phyloP scores from a whole-genome alignment of 2,888 invertebrate genomes.

The Hanleya hanleyi region DNA sequence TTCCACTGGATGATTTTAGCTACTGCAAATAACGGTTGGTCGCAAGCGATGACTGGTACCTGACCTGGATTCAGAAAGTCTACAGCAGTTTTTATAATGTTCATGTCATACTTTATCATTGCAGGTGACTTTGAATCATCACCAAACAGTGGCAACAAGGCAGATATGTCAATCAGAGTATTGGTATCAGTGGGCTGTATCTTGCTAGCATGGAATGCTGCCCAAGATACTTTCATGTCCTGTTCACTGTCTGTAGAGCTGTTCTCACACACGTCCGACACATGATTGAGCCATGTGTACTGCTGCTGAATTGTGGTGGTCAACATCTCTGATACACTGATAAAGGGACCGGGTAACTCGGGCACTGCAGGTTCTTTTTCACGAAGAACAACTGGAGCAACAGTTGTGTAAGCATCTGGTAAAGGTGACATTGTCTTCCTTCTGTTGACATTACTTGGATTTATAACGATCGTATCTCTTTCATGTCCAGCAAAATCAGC shows the following conservation, averaged over 20 bases:
- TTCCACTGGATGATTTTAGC: not conserved
- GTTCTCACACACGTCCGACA: not conserved
- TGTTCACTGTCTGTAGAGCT: not conserved
- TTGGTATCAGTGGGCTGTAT: not conserved
- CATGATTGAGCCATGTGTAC: not conserved
- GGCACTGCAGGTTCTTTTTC: too few species aligned
- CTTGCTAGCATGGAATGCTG: conserved; percentile 3
- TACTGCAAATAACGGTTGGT: conserved; percentile 18
- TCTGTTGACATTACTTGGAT: too few species aligned
- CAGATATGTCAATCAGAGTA: not conserved
- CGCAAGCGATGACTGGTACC: conserved; percentile 16
- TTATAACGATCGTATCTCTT: too few species aligned
- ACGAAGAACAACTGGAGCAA: too few species aligned
- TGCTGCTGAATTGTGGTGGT: too few species aligned
- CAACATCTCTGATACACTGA: too few species aligned
- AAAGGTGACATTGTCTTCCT: too few species aligned
- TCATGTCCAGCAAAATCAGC: too few species aligned
- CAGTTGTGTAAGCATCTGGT: too few species aligned
- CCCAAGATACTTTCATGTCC: not conserved
- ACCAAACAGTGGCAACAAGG: not conserved
- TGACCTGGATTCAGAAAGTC: conserved; percentile 19
- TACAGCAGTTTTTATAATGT: not conserved
- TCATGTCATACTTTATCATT: too few species aligned
- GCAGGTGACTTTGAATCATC: too few species aligned
- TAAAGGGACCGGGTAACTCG: too few species aligned